Percentiles rank a stretch among this genome's conserved stretches.
These are phyloP conservation scores for Pelodiscus sinensis DNA, from an alignment of 2,113 vertebrate genomes.

Conservation along the genomic window DNA sequence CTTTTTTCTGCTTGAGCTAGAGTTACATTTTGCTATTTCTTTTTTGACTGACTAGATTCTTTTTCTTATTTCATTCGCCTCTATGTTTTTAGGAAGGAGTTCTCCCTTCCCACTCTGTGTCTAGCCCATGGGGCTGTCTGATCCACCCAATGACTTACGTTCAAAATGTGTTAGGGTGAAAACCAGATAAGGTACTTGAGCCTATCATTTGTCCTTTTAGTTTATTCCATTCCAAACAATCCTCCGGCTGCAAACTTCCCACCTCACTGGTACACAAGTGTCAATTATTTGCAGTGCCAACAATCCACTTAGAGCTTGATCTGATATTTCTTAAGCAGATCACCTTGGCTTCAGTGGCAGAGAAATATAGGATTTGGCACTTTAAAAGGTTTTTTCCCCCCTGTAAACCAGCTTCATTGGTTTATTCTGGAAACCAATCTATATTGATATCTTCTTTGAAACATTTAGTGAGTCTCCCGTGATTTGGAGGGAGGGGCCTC, in stretches of 20 bases:
- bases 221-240: not conserved
- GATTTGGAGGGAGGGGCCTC: constrained; percentile 30
- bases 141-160: constrained; percentile 29
- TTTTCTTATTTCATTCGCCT: not conserved
- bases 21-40: not conserved
- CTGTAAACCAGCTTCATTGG: constrained; percentile 4
- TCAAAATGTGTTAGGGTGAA: not conserved
- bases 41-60: not conserved
- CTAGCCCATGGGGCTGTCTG: constrained; percentile 29
- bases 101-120: not conserved
- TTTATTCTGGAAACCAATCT: not conserved
- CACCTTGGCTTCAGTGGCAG: not conserved
- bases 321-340: constrained; percentile 17
- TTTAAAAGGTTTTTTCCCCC: not conserved
- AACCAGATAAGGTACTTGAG: not conserved
- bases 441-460: not conserved
- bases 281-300: not conserved
- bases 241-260: not conserved
- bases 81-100: not conserved
- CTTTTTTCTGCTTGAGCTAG: not conserved
- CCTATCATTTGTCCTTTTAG: constrained; percentile 1
- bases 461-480: constrained; percentile 40
- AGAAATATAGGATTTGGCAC: not conserved
- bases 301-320: not conserved
- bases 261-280: constrained; percentile 12